phyloP scores from a whole-genome alignment of 1,140 invertebrate species.

The Vanessa tameamea region DNA sequence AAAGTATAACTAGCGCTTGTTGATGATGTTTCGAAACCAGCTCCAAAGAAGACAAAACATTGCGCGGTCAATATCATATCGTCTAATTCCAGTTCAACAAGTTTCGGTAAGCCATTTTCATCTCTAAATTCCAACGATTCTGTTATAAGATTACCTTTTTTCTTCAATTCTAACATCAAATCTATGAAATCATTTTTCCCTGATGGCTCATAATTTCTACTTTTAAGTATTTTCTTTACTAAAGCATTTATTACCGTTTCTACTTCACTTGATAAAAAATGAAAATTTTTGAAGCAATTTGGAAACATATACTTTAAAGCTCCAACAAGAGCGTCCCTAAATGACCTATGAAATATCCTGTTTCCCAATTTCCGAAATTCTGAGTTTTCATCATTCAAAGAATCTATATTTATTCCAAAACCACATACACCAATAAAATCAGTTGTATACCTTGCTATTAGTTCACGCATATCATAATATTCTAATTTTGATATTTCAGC shows the following conservation, averaged over 20 bases:
- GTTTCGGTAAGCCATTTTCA: slow-evolving; percentile 35
- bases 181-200: slow-evolving; percentile 46
- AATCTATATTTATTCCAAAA: slow-evolving; percentile 45
- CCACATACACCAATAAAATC: slow-evolving; percentile 47
- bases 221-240: slow-evolving; percentile 51
- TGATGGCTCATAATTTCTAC: slow-evolving; percentile 41
- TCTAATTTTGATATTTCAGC: slow-evolving; percentile 56
- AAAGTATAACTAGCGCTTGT: slow-evolving; percentile 41
- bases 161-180: slow-evolving; percentile 43
- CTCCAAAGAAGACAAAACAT: slow-evolving; percentile 42
- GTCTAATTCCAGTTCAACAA: slow-evolving; percentile 41
- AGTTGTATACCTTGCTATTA: slow-evolving; percentile 48
- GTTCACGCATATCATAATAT: slow-evolving; percentile 61
- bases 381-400: slow-evolving; percentile 43
- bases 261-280: slow-evolving; percentile 39
- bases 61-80: slow-evolving; percentile 39
- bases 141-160: slow-evolving; percentile 39
- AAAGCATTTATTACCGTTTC: slow-evolving; percentile 37
- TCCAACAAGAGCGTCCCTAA: slow-evolving; percentile 28
- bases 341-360: slow-evolving; percentile 40
- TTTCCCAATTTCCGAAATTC: slow-evolving; percentile 45
- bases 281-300: slow-evolving; percentile 36
- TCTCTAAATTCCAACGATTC: slow-evolving; percentile 41
- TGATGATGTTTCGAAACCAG: slow-evolving; percentile 46
- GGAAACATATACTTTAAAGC: slow-evolving; percentile 42